phyloP scores from a whole-genome alignment of 2,113 vertebrate species.

The Phoenicopterus ruber region DNA sequence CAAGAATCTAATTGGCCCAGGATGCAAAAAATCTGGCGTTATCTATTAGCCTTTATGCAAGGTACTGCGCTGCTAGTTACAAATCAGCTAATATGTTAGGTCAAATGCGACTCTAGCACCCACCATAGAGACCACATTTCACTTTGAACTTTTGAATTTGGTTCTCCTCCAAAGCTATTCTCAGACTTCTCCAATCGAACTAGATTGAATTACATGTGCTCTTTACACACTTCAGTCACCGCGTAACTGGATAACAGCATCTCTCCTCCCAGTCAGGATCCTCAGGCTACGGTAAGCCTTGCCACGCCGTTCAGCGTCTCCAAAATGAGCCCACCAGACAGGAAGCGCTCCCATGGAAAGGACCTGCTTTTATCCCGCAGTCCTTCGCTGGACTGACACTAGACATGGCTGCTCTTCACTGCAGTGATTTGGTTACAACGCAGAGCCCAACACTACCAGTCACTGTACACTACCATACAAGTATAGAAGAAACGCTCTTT shows the following conservation, averaged over 20 bases:
- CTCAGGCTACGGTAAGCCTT: background rate
- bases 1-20: background rate
- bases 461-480: background rate
- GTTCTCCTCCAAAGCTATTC: conserved; percentile 14
- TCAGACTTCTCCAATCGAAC: background rate
- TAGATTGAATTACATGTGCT: background rate
- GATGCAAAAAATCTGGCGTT: background rate
- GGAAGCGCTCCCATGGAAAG: background rate
- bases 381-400: background rate
- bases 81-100: background rate
- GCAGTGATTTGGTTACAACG: background rate
- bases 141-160: background rate
- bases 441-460: background rate
- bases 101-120: background rate
- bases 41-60: background rate
- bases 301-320: background rate
- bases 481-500: background rate
- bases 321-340: background rate
- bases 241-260: background rate
- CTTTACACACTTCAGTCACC: background rate
- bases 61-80: background rate
- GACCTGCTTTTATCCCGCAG: background rate
- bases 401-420: background rate
- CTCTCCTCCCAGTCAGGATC: background rate
- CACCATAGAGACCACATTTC: background rate